phyloP scores from a whole-genome alignment of 2,888 invertebrate species.

The Chydorus sphaericus region DNA sequence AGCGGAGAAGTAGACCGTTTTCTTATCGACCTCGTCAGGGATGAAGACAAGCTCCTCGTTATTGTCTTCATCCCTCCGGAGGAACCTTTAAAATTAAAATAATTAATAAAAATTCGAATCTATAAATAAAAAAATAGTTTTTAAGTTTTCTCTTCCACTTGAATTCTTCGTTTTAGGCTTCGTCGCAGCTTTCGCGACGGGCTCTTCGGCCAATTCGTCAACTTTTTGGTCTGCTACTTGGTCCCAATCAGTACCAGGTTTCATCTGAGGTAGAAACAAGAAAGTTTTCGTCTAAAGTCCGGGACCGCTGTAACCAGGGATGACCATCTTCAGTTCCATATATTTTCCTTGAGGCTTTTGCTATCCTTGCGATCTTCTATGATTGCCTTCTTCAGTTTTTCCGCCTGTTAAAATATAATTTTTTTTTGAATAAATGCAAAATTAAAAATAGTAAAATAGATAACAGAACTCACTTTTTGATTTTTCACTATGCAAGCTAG shows the following conservation, averaged over 20 bases:
- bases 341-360: constrained; percentile 73
- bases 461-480: constrained; percentile 35
- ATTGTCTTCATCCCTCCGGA: constrained; percentile 25
- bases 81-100: constrained; percentile 18
- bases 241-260: constrained; percentile 44
- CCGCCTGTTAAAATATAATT: constrained; percentile 33
- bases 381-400: constrained; percentile 69
- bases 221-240: constrained; percentile 45
- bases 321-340: constrained; percentile 90
- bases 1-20: constrained; percentile 10
- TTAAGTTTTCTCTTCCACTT: constrained; percentile 24
- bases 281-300: constrained; percentile 45
- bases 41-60: constrained; percentile 22
- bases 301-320: constrained; percentile 83
- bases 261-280: constrained; percentile 63
- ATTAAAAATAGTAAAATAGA: not conserved
- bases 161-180: constrained; percentile 33
- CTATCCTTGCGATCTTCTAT: constrained; percentile 65
- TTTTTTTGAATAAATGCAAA: no score
- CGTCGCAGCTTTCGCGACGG: constrained; percentile 38
- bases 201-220: constrained; percentile 45
- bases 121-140: constrained; percentile 28
- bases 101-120: not conserved
- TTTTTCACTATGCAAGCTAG: constrained; percentile 62
- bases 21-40: constrained; percentile 16